A percentile compares a stretch with the other conserved stretches of the same genome.
Conservation (phyloP, 2,113 vertebrate species). For the Ptilorrhoa leucosticta region DNA sequence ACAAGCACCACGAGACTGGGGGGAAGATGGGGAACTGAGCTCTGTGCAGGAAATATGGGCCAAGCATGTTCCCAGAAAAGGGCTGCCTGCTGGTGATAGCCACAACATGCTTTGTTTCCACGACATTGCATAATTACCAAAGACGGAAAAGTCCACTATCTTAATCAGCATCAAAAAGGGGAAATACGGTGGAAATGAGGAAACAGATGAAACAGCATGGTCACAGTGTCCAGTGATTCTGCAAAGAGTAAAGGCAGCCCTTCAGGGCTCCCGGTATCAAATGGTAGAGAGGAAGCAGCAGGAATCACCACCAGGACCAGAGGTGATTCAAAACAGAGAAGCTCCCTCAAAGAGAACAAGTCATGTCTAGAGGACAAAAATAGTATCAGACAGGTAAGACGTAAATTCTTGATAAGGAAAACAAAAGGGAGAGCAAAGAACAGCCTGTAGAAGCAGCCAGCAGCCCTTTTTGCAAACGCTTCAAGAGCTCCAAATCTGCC, state of each 20-base stretch:
- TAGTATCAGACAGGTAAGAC: not conserved
- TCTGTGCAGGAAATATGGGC: not conserved
- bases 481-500: not conserved
- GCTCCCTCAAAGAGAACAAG: not conserved
- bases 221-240: not conserved
- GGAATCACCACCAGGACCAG: not conserved
- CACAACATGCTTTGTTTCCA: not conserved
- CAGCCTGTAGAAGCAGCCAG: not conserved
- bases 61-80: not conserved
- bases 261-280: not conserved
- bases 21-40: not conserved
- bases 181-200: not conserved
- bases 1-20: accelerated
- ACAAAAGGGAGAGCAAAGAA: not conserved
- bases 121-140: not conserved
- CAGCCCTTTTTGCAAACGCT: not conserved
- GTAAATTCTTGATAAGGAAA: not conserved
- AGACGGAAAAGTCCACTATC: not conserved
- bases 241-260: not conserved
- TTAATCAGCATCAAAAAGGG: not conserved
- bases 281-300: not conserved
- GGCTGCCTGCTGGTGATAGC: not conserved
- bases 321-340: not conserved
- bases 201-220: not conserved
- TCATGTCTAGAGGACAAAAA: not conserved